phyloP scores from a whole-genome alignment of 1,140 invertebrate genomes.

The Tetraneura akinire region DNA sequence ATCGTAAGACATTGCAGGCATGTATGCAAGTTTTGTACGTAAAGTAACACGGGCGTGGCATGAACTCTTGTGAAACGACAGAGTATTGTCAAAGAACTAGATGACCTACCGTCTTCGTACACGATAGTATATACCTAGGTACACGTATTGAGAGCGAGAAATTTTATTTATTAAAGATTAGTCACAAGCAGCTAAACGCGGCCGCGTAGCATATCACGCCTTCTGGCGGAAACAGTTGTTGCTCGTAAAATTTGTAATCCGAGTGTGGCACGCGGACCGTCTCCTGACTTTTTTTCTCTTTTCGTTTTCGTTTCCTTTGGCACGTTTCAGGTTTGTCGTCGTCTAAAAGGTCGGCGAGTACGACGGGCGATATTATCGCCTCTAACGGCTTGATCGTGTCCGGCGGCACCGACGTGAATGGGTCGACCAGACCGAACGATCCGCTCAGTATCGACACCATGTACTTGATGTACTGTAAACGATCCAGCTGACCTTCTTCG shows the following conservation, averaged over 20 bases:
- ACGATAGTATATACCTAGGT: too few relatives aligned
- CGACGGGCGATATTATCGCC: not conserved
- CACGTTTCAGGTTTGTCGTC: not conserved
- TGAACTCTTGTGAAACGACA: too few relatives aligned
- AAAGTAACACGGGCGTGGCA: too few relatives aligned
- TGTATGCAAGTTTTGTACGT: too few relatives aligned
- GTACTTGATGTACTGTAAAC: slow-evolving; percentile 11
- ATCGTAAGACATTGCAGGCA: too few relatives aligned
- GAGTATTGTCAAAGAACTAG: too few relatives aligned
- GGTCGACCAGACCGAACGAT: slow-evolving; percentile 1
- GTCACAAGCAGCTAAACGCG: slow-evolving; percentile 4
- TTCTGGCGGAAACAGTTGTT: slow-evolving; percentile 35
- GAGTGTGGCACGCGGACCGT: not conserved
- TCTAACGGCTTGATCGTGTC: not conserved
- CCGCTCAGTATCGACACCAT: not conserved
- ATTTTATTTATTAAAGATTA: too few relatives aligned
- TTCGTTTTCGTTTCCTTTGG: too few relatives aligned
- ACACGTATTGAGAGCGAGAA: too few relatives aligned
- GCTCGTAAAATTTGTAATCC: slow-evolving; percentile 3
- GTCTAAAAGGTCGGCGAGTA: not conserved
- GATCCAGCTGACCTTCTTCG: not conserved
- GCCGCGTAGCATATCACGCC: slow-evolving; percentile 35
- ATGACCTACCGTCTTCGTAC: too few relatives aligned
- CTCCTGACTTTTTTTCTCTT: not conserved
- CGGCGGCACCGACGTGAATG: not conserved